Percentiles rank a stretch among this genome's conserved stretches.
phyloP scores from a whole-genome alignment of 2,113 vertebrate genomes.

The Hylia prasina region DNA sequence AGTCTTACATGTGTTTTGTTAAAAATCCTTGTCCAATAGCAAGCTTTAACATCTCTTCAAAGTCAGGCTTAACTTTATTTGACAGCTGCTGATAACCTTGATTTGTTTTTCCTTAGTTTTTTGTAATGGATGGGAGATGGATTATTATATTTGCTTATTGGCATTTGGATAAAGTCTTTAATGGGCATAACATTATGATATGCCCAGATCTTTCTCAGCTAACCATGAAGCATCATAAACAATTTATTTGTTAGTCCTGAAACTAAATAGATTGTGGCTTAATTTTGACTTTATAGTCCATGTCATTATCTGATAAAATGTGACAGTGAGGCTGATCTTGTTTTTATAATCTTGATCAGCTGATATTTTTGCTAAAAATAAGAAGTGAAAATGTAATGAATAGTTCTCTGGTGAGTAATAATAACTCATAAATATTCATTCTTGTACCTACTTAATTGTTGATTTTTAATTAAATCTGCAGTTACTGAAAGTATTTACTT shows the following conservation, averaged over 20 bases:
- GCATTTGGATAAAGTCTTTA: slow-evolving; percentile 16
- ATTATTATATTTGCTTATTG: neutral
- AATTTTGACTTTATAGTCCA: slow-evolving; percentile 36
- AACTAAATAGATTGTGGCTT: slow-evolving; percentile 19
- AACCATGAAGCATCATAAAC: slow-evolving; percentile 24
- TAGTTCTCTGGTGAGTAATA: neutral
- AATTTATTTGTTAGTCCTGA: slow-evolving; percentile 29
- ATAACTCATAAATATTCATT: slow-evolving; percentile 16
- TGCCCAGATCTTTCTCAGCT: slow-evolving; percentile 17
- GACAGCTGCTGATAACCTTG: neutral
- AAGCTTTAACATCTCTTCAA: neutral
- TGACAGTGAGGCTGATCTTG: neutral
- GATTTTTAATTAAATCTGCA: slow-evolving; percentile 34
- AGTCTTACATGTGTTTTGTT: neutral
- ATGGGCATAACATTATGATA: neutral
- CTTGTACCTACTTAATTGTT: slow-evolving; percentile 3
- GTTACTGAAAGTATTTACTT: slow-evolving; percentile 9
- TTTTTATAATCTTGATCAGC: slow-evolving; percentile 29
- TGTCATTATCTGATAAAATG: slow-evolving; percentile 40
- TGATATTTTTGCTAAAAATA: slow-evolving; percentile 48
- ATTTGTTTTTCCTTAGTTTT: neutral
- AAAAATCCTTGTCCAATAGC: neutral
- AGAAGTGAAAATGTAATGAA: neutral
- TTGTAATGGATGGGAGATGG: neutral
- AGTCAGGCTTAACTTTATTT: neutral